Evolutionary conservation across 1,140 invertebrate species (phyloP).

Genomic region (Diabrotica virgifera): DNA sequence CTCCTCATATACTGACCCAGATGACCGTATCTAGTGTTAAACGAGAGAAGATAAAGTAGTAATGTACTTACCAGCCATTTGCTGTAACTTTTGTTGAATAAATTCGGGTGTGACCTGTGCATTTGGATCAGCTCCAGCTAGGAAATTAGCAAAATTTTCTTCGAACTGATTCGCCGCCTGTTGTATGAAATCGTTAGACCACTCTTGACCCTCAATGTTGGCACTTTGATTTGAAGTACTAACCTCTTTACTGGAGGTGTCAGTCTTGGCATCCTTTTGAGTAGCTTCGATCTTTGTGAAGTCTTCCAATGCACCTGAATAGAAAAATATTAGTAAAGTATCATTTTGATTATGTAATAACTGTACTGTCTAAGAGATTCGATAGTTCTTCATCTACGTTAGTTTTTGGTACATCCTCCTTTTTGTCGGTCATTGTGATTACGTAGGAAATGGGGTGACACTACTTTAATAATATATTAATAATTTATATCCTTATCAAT

Average conservation of each 20-base stretch:
- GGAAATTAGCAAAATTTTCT: constrained; percentile 57
- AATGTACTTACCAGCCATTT: constrained; percentile 39
- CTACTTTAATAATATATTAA: no score
- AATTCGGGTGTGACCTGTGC: constrained; percentile 43
- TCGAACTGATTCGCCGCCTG: constrained; percentile 61
- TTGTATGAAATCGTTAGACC: constrained; percentile 63
- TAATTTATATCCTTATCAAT: no score
- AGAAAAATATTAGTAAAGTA: constrained; percentile 13
- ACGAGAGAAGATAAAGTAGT: no score
- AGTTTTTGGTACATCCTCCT: constrained; percentile 26
- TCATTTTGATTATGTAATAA: constrained; percentile 9
- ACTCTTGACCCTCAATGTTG: constrained; percentile 44
- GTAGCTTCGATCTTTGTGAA: constrained; percentile 49
- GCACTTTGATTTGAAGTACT: constrained; percentile 7
- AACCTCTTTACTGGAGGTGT: constrained; percentile 24
- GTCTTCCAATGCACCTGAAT: constrained; percentile 57
- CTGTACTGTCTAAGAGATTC: constrained; percentile 44
- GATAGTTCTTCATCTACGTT: constrained; percentile 42
- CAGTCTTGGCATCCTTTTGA: constrained; percentile 33
- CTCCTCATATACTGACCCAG: no score
- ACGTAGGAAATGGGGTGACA: no score
- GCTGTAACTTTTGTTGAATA: constrained; percentile 40
- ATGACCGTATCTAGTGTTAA: no score
- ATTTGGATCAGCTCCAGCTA: constrained; percentile 46
- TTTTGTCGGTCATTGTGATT: constrained; percentile 35